Conservation (phyloP, 2,888 invertebrate genomes). For the Bembecia ichneumoniformis region DNA sequence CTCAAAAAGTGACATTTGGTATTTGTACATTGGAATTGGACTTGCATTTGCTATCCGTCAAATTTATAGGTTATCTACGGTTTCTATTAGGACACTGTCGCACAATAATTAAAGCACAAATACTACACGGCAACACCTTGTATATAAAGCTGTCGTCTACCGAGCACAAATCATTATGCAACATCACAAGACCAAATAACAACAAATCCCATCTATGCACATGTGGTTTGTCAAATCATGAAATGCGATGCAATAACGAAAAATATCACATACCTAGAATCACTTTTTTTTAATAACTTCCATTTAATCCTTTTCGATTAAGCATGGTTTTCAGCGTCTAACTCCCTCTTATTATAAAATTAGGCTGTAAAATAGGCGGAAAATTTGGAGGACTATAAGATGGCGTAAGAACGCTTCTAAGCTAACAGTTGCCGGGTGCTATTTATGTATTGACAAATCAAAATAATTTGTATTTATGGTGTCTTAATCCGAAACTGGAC, state of each 20-base stretch:
- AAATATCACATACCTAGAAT: conserved; percentile 57
- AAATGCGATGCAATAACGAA: conserved; percentile 58
- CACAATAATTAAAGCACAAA: conserved; percentile 18
- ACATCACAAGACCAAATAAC: conserved; percentile 48
- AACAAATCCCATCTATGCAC: conserved; percentile 58
- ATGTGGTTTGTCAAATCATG: conserved; percentile 63
- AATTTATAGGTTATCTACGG: conserved; percentile 58
- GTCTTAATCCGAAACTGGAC: conserved; percentile 48
- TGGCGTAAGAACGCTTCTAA: conserved; percentile 66
- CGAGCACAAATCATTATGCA: conserved; percentile 46
- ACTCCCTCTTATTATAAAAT: conserved; percentile 41
- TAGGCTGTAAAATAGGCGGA: conserved; percentile 64
- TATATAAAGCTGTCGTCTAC: conserved; percentile 27
- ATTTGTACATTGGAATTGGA: conserved; percentile 64
- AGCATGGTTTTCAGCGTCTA: conserved; percentile 51
- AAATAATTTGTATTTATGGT: conserved; percentile 44
- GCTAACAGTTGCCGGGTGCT: conserved; percentile 62
- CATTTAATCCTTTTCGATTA: conserved; percentile 41
- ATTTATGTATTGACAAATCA: conserved; percentile 67
- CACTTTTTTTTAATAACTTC: conserved; percentile 43
- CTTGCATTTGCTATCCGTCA: conserved; percentile 45
- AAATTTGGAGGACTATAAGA: conserved; percentile 67
- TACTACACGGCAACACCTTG: conserved; percentile 20
- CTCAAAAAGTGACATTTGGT: conserved; percentile 30
- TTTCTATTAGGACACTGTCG: conserved; percentile 21